Evolutionary conservation across 2,113 vertebrate genomes (phyloP).

Genomic region (Actenoides lindsayi): DNA sequence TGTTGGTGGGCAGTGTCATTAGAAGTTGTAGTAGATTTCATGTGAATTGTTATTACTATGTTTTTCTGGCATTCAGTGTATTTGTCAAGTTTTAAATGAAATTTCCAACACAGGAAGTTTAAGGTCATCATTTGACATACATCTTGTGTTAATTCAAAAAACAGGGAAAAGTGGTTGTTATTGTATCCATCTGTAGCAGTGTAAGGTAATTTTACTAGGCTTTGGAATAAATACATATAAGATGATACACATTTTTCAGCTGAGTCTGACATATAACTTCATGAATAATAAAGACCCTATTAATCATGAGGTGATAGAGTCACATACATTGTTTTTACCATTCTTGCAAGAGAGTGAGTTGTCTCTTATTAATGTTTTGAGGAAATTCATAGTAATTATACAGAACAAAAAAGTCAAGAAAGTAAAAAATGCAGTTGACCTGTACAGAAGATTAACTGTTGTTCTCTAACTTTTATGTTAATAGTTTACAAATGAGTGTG

Average conservation of each 20-base stretch:
- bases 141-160: slow-evolving; percentile 68
- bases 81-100: slow-evolving; percentile 67
- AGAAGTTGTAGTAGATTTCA: background rate
- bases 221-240: slow-evolving; percentile 73
- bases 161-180: slow-evolving; percentile 63
- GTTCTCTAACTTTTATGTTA: background rate
- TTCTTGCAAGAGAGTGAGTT: slow-evolving; percentile 44
- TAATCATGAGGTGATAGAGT: slow-evolving; percentile 66
- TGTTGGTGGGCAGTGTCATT: background rate
- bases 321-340: slow-evolving; percentile 56
- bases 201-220: slow-evolving; percentile 56
- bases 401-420: slow-evolving; percentile 10
- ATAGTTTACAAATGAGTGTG: background rate
- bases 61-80: slow-evolving; percentile 22
- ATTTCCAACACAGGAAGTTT: slow-evolving; percentile 49
- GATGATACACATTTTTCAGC: slow-evolving; percentile 73
- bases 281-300: slow-evolving; percentile 74
- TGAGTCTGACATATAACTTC: slow-evolving; percentile 67
- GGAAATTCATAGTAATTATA: slow-evolving; percentile 21
- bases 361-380: slow-evolving; percentile 49
- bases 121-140: slow-evolving; percentile 67
- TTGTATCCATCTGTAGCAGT: slow-evolving; percentile 60
- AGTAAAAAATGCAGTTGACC: background rate
- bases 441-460: background rate
- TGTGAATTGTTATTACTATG: background rate